Base-by-base conservation (phyloP, 2,888 invertebrate genomes). In the Hypomecis punctinalis region DNA sequence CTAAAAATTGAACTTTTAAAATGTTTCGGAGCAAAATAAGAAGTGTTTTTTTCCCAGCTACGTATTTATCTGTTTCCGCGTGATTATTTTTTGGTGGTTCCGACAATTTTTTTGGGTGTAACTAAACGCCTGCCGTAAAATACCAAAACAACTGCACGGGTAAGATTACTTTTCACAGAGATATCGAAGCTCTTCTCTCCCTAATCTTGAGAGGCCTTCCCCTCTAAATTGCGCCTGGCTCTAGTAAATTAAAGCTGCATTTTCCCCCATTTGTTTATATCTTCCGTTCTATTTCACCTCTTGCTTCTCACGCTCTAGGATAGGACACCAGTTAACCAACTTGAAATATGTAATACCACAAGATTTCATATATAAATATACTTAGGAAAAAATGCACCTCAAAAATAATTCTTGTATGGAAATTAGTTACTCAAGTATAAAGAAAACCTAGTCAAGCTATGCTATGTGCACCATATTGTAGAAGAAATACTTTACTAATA, bases 231-330 rank as follows among this genome's bases (percentile, higher is more conserved):
- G 61, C 53, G 65, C 47, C 60, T 48, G 56, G 37, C 52, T 61
- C 61, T 61, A 61, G 52, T 65, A 65, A 65, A 65, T 65, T 61
- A 61, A 61, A 52, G 56, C 61, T 65, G 61, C 65, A 65, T 51
- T 64, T 52, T 61, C 61, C 65, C 64, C 46, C 51, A 53, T 65
- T 61, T 65, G 61, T 65, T 61, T 60, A 60, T 65, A 61, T 61
- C 56, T 65, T 48, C 61, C 61, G 42, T 64, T 60, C 64, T 55
- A 55, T 55, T 64, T 59, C 54, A 49, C 58, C 46, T 42, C 56
- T 35, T 37, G 45, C 35, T 63, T 58, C 39, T 57, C n/a, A 11
- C n/a, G 36, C 52, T 9, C 35, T 2, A 13, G 39, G 48, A 37
- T 45, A 40, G 7, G 4, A 8, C 6, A 45, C 3, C 63, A 63